Evolutionary conservation across 1,140 invertebrate species (phyloP).

Genomic region (Tetraneura akinire): DNA sequence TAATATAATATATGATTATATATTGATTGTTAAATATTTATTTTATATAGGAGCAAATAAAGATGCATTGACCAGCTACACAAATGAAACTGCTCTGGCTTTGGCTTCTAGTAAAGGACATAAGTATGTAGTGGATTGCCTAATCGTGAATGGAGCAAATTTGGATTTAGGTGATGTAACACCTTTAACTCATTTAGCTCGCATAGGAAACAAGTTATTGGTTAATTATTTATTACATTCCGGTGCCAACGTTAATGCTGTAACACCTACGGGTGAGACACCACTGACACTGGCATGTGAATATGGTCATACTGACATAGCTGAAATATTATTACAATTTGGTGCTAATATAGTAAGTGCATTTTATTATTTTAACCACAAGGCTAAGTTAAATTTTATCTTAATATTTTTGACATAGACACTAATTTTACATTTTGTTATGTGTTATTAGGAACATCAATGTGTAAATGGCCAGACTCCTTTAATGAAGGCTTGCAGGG

Average conservation of each 20-base stretch:
- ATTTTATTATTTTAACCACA: background rate
- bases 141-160: slow-evolving; percentile 93
- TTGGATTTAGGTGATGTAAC: slow-evolving; percentile 96
- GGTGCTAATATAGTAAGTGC: slow-evolving; percentile 80
- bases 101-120: slow-evolving; percentile 96
- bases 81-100: slow-evolving; percentile 95
- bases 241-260: slow-evolving; percentile 85
- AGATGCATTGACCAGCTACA: slow-evolving; percentile 97
- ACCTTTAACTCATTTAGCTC: slow-evolving; percentile 95
- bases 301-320: slow-evolving; percentile 93
- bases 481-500: slow-evolving; percentile 97
- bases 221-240: slow-evolving; percentile 81
- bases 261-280: slow-evolving; percentile 92
- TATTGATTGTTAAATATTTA: no score
- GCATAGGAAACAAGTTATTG: slow-evolving; percentile 93
- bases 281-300: slow-evolving; percentile 95
- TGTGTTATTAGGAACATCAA: slow-evolving; percentile 73
- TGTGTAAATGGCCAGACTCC: slow-evolving; percentile 92
- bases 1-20: no score
- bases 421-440: no score
- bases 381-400: no score
- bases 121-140: slow-evolving; percentile 91
- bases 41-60: slow-evolving; percentile 80
- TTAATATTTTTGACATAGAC: no score
- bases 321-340: slow-evolving; percentile 81